Evolutionary conservation across 2,888 invertebrate species (phyloP), one percentile per base, ranked within the genome.

Genomic region (Synergus itoensis): DNA sequence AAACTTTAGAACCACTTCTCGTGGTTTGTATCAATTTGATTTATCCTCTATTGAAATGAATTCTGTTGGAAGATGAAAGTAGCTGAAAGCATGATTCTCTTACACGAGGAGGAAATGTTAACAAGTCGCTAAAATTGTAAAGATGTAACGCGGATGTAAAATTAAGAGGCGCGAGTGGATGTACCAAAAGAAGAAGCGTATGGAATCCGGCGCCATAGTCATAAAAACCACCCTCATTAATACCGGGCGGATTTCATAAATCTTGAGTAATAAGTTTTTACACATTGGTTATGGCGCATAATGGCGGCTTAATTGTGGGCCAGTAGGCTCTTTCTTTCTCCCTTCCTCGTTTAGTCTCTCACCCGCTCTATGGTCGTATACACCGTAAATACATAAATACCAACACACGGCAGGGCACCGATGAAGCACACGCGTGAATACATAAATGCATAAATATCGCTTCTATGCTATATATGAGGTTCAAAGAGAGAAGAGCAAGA

Each of bases 291-390:
- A 87, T 86, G 85, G 87, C 85, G 81, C 81, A 90, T 89, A 90
- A 90, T 90, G 88, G 89, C 88, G 85, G 89, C 89, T 89, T 90
- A 90, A 90, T 90, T 90, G 89, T 88, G 86, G 86, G 85, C 85
- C 85, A 86, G 87, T 87, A 87, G 86, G 84, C 86, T 83, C 81
- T 79, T 83, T 81, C 77, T 78, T 40, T 67, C 65, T 78, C 67
- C 48, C 69, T 65, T 79, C 48, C 77, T 73, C 62, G 62, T 77
- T 76, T 78, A 73, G 62, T 76, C 76, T 65, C 57, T 78, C 48
- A 40, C 65, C 4, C 43, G 48, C 57, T 40, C 18, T 78, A 67
- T 77, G n/a, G 40, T 57, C 48, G 11, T 16, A 62, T 67, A 82
- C 79, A 84, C 80, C 83, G 83, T 87, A 86, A 88, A 88, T 85